Base-by-base conservation (phyloP, 2,888 invertebrate species). In the Philhelius pedissequus region DNA sequence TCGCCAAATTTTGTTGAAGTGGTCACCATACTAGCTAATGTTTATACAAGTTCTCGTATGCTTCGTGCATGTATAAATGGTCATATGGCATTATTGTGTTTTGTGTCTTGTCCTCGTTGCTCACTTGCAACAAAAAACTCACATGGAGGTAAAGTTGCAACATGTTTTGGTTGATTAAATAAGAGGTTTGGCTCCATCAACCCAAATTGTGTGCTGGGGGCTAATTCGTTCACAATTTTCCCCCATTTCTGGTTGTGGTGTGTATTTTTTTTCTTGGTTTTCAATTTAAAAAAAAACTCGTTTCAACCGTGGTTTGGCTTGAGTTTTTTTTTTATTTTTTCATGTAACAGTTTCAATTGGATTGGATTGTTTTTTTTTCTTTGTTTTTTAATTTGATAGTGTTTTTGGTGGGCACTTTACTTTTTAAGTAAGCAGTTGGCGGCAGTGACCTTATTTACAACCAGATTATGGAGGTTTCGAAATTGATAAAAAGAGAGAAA, bases 161-260 rank as follows among this genome's bases (percentile, higher is more conserved):
- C 81, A 81, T 76, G 81, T 58, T 77, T 60, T 64, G 60, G 52
- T 68, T 50, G 75, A 79, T 74, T 76, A 66, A 75, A 81, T 81
- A 81, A 66, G 66, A 76, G 62, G 56, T 66, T 73, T 66, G 64
- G 64, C 48, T 32, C 22, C 45, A 48, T 48, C 32, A 15, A 45
- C 62, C 62, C 30, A 64, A 45, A 32, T 48, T 32, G 32, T 48
- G n/a, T 22, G 45, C 45, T 48, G 9, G 48, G 22, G 48, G 64
- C 64, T 32, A 64, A 64, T 64, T 64, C 64, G 64, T 48, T 64
- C 45, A 64, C 45, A 64, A 64, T 64, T 64, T 64, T 64, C 64
- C 64, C 48, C 48, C 45, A 48, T 64, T 64, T 64, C 64, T 64
- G 64, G 64, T 64, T 64, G 22, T 48, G 45, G 18, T 8, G 43